Base-by-base conservation (phyloP, 2,888 invertebrate genomes). In the Laothoe populi region DNA sequence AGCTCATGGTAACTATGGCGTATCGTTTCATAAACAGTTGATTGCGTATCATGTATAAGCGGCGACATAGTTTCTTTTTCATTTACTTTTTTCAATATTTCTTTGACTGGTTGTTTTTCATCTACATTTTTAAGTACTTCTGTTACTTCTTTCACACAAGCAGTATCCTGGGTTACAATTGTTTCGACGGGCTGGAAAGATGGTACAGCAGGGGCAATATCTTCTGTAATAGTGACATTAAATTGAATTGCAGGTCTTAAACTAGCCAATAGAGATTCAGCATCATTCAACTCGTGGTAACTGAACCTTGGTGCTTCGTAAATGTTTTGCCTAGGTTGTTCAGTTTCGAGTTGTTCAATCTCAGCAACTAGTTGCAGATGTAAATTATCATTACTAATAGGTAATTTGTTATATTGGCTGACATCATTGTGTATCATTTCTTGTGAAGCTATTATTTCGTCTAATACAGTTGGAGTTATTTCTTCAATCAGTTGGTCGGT, bases 271-370 rank as follows among this genome's bases (percentile, higher is more conserved):
- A 78, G 63, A n/a, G 35, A 57, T 73, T 87, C 86, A 64, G 84
- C 87, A 66, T 87, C 86, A 60, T 48, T 69, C 26, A 86, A 49
- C 63, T 87, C 86, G 31, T 81, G 72, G 66, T 86, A 86, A 64
- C 60, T 82, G 65, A 73, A 82, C 45, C 73, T 71, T 40, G 82
- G 82, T 4, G 75, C 64, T 72, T 86, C 84, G 38, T 73, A 74
- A 48, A 80, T 64, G 16, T 46, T 59, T 46, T 35, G 19, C 63
- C 57, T 23, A 38, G 61, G 5, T 46, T 64, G 42, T 24, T 16
- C 53, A 23, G 63, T 21, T 53, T 63, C 57, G 40, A 2, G 19
- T 57, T 57, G 40, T 49, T 57, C 13, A 24, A 26, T 38, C 62
- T 70, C 63, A 38, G 26, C 26, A 10, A 60, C 11, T 35, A 61